These are phyloP conservation scores for Dunckerocampus dactyliophorus DNA, from an alignment of 2,113 vertebrate species.

Conservation along the genomic window DNA sequence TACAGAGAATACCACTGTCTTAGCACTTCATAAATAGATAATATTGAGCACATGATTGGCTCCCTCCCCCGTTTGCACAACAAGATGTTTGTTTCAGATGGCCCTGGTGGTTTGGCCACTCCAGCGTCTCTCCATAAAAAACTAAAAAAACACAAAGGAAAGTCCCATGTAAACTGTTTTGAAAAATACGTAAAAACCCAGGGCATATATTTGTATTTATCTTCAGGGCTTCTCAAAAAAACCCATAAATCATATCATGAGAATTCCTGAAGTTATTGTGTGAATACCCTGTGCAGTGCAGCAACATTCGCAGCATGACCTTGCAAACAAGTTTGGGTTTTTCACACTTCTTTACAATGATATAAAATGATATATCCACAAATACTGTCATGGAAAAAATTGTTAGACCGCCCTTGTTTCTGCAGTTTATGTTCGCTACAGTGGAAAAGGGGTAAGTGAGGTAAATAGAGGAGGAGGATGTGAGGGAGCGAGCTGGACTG, in stretches of 20 bases:
- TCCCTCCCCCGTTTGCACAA: conserved; percentile 43
- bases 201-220: neutral
- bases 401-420: too few relatives aligned
- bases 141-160: conserved; percentile 32
- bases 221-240: neutral
- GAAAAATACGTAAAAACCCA: neutral
- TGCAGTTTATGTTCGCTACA: too few relatives aligned
- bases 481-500: too few relatives aligned
- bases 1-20: conserved; percentile 57
- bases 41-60: conserved; percentile 65
- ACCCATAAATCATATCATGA: neutral
- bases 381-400: too few relatives aligned
- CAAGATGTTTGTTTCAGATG: conserved; percentile 52
- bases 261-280: neutral
- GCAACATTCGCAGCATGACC: neutral
- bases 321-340: too few relatives aligned
- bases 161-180: conserved; percentile 18
- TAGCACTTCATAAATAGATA: conserved; percentile 54
- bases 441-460: too few relatives aligned
- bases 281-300: neutral
- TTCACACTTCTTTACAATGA: too few relatives aligned
- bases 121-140: conserved; percentile 2
- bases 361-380: too few relatives aligned
- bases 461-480: too few relatives aligned
- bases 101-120: conserved; percentile 11